Conservation (phyloP, 2,888 invertebrate genomes). For the Priocnemis perturbator region DNA sequence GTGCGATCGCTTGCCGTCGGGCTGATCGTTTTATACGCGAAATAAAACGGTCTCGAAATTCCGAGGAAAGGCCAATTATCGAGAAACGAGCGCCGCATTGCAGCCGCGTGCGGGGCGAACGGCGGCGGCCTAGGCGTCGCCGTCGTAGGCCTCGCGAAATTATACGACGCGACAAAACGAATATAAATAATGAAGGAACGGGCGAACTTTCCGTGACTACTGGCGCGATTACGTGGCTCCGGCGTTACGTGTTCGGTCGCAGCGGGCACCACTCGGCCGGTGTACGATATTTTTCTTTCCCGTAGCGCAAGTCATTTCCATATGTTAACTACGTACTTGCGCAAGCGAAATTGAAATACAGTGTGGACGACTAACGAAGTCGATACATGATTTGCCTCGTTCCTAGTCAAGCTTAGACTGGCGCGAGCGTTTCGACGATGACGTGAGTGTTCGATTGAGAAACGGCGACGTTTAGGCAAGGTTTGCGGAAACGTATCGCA, state of each 20-base stretch:
- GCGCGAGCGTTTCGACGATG: no score
- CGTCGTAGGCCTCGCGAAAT: background rate
- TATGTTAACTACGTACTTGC: background rate
- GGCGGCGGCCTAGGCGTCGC: no score
- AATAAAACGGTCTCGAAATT: conserved; percentile 15
- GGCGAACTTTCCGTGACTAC: conserved; percentile 2
- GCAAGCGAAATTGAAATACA: conserved; percentile 14
- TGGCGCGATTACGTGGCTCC: conserved; percentile 4
- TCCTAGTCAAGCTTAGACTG: background rate
- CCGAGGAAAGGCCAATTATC: conserved; percentile 19
- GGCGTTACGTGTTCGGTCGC: background rate
- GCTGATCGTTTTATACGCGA: no score
- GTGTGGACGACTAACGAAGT: background rate
- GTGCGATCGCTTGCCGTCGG: conserved; percentile 28
- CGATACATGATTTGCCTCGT: background rate
- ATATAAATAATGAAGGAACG: conserved; percentile 1
- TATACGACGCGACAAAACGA: background rate
- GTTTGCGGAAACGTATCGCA: no score
- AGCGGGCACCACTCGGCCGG: background rate
- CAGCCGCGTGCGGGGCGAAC: no score
- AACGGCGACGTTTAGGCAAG: conserved; percentile 24
- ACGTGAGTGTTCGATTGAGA: conserved; percentile 19
- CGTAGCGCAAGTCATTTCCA: background rate
- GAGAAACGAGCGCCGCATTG: no score
- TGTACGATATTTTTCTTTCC: background rate